Base-by-base conservation (phyloP, 2,797 vertebrate species). In the Bryconaethiops microstoma region DNA sequence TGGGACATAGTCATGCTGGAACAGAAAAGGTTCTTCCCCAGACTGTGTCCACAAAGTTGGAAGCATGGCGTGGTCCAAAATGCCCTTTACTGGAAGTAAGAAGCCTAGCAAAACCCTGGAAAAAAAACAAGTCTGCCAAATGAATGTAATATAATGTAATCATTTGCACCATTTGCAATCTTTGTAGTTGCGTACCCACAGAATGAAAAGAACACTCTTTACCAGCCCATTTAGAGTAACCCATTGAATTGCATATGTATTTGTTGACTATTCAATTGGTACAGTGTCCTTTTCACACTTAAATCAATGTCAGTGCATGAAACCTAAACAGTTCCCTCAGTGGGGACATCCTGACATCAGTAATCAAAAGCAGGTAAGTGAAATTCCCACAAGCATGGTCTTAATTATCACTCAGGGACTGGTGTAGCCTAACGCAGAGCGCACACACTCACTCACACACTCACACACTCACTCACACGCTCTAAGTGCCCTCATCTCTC, bases 361-460 rank as follows among this genome's bases (percentile, higher is more conserved):
- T 48, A 76, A 76, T 85, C 78, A 82, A 64, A 63, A 48, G n/a
- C 64, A 73, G 57, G 59, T 77, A 63, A 74, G 68, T 86, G 81
- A 78, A 79, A 81, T 75, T 83, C 84, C 82, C 79, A 57, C 57
- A 50, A 78, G 79, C 76, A 78, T 1, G 17, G 21, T 62, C 71
- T 86, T 85, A 86, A 86, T 86, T 86, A 85, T 83, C 79, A 77
- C 48, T 39, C 42, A 19, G 19, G 23, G 74, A 45, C 52, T 78
- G 64, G n/a, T 23, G 67, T 60, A 35, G 29, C 64, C 45, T n/a
- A 71, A 57, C 54, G 73, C 45, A 23, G 74, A 67, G 73, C 74
- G 45, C 55, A 74, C 63, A 54, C 55, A 60, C 63, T 57, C 50
- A 42, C 72, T 40, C 13, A 60, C 50, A 55, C 48, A 55, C 59